These are phyloP conservation scores for Nephrotoma guestfalica DNA, from an alignment of 2,888 invertebrate species.

Conservation along the genomic window DNA sequence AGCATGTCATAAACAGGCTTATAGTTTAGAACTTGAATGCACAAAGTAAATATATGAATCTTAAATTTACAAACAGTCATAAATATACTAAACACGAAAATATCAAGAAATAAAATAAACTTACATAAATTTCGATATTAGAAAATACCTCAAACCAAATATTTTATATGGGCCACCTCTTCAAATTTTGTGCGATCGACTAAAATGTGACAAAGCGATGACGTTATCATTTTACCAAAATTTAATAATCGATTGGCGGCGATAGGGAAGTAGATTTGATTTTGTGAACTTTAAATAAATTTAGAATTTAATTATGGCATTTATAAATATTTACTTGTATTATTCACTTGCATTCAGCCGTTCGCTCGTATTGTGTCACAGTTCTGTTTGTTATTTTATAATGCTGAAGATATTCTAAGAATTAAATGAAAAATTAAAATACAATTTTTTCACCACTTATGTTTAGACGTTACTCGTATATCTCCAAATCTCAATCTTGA, in stretches of 20 bases:
- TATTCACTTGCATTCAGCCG: neutral
- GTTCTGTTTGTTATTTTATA: neutral
- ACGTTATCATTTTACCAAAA: neutral
- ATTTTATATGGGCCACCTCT: neutral
- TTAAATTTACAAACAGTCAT: neutral
- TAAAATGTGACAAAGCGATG: neutral
- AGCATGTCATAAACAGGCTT: neutral
- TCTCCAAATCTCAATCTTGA: neutral
- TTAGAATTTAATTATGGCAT: neutral
- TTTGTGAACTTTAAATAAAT: neutral
- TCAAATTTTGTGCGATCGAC: neutral
- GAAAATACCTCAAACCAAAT: neutral
- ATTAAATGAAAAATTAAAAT: neutral
- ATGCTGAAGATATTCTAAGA: neutral
- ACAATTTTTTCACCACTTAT: neutral
- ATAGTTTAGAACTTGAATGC: neutral
- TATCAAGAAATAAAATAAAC: too few species aligned
- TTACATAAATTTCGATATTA: neutral
- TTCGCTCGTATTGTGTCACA: neutral
- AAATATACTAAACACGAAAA: neutral
- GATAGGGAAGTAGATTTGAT: neutral
- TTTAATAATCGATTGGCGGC: neutral
- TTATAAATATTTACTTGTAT: neutral
- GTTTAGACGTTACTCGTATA: neutral
- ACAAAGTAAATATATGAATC: neutral